These are phyloP conservation scores for Tapera naevia DNA, from an alignment of 2,797 vertebrate species.

Conservation along the genomic window DNA sequence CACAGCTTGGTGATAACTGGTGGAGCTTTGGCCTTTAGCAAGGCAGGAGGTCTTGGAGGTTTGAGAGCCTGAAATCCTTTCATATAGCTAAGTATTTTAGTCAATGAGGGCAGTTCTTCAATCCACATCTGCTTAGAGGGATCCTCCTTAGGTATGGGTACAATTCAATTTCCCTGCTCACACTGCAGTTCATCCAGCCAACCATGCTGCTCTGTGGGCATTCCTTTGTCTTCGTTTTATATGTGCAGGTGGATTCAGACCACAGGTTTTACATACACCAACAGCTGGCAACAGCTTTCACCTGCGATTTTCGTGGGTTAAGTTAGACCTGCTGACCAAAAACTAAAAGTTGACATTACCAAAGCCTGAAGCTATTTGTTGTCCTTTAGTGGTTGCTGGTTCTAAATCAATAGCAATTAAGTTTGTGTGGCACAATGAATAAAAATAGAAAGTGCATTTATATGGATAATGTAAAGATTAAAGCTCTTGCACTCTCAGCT, in stretches of 20 bases:
- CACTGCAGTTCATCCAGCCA: background rate
- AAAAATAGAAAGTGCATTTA: conserved; percentile 27
- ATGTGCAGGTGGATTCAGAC: conserved; percentile 26
- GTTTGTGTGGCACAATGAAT: conserved; percentile 41
- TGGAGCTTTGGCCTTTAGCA: background rate
- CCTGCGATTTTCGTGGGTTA: background rate
- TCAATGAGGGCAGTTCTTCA: background rate
- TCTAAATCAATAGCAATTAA: conserved; percentile 19
- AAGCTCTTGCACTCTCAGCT: conserved; percentile 50
- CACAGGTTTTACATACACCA: background rate
- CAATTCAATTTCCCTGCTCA: background rate
- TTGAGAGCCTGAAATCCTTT: background rate
- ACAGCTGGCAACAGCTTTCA: background rate
- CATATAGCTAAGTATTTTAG: background rate
- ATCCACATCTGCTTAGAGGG: background rate
- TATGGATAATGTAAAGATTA: conserved; percentile 59
- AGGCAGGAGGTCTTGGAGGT: background rate
- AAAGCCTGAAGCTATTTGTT: background rate
- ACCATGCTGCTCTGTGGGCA: background rate
- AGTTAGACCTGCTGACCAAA: background rate
- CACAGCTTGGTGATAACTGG: background rate
- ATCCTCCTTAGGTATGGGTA: background rate
- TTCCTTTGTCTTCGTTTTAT: conserved; percentile 15
- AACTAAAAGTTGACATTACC: background rate
- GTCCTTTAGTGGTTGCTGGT: background rate